These are phyloP conservation scores for Cephus rjabovi DNA, from an alignment of 2,888 invertebrate genomes.

Conservation along the genomic window DNA sequence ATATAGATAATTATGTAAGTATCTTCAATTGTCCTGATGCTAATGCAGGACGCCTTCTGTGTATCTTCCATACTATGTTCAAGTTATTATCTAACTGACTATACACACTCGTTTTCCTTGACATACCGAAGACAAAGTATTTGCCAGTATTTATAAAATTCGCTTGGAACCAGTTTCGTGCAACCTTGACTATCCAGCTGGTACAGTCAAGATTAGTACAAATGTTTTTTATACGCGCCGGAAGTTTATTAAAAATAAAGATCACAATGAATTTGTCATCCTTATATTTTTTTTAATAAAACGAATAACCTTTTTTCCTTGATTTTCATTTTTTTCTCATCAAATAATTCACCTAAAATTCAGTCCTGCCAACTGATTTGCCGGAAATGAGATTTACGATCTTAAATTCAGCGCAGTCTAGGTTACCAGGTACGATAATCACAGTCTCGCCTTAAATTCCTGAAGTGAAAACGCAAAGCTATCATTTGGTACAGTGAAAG, in stretches of 20 bases:
- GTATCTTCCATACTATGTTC: not conserved
- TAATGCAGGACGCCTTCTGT: not conserved
- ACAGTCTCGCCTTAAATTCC: constrained; percentile 34
- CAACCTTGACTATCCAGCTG: not conserved
- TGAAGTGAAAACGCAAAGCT: constrained; percentile 37
- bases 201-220: not conserved
- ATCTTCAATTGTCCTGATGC: not conserved
- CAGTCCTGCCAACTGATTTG: not conserved
- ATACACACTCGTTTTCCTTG: constrained; percentile 50
- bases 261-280: not conserved
- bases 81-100: not conserved
- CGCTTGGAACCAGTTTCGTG: not conserved
- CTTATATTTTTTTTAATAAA: not conserved
- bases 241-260: not conserved
- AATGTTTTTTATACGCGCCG: too few species aligned
- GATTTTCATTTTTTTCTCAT: not conserved
- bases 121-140: constrained; percentile 36
- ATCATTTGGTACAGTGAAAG: not conserved
- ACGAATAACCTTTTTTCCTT: not conserved
- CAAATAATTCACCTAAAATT: not conserved
- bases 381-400: not conserved
- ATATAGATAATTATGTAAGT: not conserved
- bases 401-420: not conserved
- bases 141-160: not conserved
- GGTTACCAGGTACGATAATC: not conserved